Evolutionary conservation across 2,797 vertebrate species (phyloP).

Genomic region (Galagoides demidoff): DNA sequence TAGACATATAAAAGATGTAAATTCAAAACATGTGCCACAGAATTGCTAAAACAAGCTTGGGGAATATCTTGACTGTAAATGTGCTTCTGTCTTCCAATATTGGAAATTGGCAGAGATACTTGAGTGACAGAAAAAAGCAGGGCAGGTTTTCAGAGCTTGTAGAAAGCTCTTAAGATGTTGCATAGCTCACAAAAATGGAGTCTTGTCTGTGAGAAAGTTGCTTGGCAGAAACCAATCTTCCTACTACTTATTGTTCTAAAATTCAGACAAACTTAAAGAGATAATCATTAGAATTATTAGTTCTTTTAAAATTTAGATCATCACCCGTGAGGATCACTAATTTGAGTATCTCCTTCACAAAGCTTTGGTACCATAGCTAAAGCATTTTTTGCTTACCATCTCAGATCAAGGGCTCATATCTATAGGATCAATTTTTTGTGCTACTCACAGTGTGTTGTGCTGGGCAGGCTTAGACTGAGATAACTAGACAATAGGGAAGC

Average conservation of each 20-base stretch:
- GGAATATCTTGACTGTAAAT: not conserved
- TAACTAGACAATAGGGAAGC: not conserved
- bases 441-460: not conserved
- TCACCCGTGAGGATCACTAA: not conserved
- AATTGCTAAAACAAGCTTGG: conserved; percentile 19
- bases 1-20: conserved; percentile 21
- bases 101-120: not conserved
- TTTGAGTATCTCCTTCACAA: conserved; percentile 19
- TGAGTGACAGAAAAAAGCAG: conserved; percentile 59
- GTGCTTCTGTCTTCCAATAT: not conserved
- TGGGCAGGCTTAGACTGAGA: not conserved
- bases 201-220: not conserved
- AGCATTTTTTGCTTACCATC: not conserved
- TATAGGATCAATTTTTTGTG: not conserved
- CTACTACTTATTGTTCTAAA: not conserved
- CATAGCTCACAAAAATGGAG: not conserved
- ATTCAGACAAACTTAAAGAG: not conserved
- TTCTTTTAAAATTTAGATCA: not conserved
- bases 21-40: conserved; percentile 37
- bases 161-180: conserved; percentile 28
- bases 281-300: too few relatives aligned
- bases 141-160: conserved; percentile 2
- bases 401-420: not conserved
- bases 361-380: not conserved
- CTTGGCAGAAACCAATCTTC: not conserved